A percentile compares a stretch with the other conserved stretches of the same genome.
phyloP scores from a whole-genome alignment of 2,797 vertebrate species.

The Acomys russatus region DNA sequence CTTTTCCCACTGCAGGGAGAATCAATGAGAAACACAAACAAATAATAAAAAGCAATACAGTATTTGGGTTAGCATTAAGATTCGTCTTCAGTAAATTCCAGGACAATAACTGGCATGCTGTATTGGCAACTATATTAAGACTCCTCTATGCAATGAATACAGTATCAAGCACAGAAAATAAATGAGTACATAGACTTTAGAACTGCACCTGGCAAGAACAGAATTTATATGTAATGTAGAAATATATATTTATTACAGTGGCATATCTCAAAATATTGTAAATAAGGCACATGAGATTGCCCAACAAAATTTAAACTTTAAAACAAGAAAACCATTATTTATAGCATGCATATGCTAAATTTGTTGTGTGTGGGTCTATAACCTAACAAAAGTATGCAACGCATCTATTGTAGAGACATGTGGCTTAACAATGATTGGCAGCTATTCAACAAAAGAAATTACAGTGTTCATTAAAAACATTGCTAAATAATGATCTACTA shows the following conservation, averaged over 20 bases:
- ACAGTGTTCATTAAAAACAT: not conserved
- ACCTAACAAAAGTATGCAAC: not conserved
- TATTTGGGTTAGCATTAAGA: slow-evolving; percentile 69
- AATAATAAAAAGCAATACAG: slow-evolving; percentile 74
- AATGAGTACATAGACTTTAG: slow-evolving; percentile 57
- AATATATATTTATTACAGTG: not conserved
- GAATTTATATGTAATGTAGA: slow-evolving; percentile 49
- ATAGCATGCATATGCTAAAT: not conserved
- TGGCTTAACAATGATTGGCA: slow-evolving; percentile 6
- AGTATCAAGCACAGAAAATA: slow-evolving; percentile 50
- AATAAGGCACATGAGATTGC: not conserved
- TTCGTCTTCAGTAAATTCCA: slow-evolving; percentile 63
- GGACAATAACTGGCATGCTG: slow-evolving; percentile 49
- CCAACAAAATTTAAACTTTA: slow-evolving; percentile 14
- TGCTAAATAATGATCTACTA: not conserved
- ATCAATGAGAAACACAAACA: slow-evolving; percentile 79
- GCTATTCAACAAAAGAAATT: not conserved
- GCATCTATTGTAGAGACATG: not conserved
- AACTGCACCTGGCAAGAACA: slow-evolving; percentile 25
- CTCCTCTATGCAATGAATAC: slow-evolving; percentile 43
- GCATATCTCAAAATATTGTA: slow-evolving; percentile 44
- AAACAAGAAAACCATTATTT: not conserved
- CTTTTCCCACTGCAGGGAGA: slow-evolving; percentile 55
- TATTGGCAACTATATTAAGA: slow-evolving; percentile 57
- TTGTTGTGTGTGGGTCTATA: not conserved